Evolutionary conservation across 1,140 invertebrate genomes (phyloP), one percentile per base, ranked within the genome.

Genomic region (Caligus rogercresseyi): DNA sequence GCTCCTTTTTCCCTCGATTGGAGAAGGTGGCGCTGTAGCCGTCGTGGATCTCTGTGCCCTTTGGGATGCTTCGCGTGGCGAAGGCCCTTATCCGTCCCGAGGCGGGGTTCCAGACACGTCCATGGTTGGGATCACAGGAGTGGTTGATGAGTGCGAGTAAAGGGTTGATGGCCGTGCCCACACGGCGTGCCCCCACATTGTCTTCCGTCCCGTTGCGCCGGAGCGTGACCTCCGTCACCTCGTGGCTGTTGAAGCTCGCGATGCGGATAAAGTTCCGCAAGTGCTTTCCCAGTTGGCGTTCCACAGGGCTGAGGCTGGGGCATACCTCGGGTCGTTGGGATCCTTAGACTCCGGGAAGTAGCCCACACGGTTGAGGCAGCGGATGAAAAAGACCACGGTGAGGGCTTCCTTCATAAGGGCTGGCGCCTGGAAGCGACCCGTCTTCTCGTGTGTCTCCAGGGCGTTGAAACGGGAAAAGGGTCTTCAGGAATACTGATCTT

Each of bases 61-160:
- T 2, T 54, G 19, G 24, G 14, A 62, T 62, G 1, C 19, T 19
- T 60, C 60, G 24, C 1, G 60, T 62, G 21, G 60, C 60, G 54
- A 62, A 62, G 15, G 60, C 60, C 21, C 14, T 53, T 15, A 60
- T 25, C 4, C 2, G 14, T n/a, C 20, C n/a, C 11, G 16, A n/a
- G 23, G 21, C 16, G 16, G 15, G 15, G 52, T 16, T 20, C 60
- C 31, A 54, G 14, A 62, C 60, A 1, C 60, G 31, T 14, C 43
- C 60, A 23, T 62, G 31, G 51, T 63, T 63, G 16, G 61, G 25
- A 19, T 63, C 61, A 25, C 61, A 63, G 52, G 51, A 58, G 25
- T 63, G 61, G 31, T 63, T 63, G 25, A 63, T 53, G 20, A 63
- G 2, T 19, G 61, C 61, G 11, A 63, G 15, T 11, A 1, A 21